phyloP scores from a whole-genome alignment of 1,140 invertebrate species.

The Homarus americanus region DNA sequence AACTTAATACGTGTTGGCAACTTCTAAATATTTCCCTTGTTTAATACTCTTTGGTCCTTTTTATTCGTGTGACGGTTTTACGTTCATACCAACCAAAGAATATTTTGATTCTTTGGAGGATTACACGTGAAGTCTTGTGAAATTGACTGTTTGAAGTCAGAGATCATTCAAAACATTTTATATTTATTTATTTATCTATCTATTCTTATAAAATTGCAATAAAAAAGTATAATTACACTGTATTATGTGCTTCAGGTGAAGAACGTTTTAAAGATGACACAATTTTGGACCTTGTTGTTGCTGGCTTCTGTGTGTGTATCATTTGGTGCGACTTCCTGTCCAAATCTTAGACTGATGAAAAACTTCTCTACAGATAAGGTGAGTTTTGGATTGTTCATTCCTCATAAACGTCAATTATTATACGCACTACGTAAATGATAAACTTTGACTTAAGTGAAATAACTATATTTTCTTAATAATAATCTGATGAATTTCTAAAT shows the following conservation, averaged over 20 bases:
- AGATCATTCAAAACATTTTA: not conserved
- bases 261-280: too few species aligned
- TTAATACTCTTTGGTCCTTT: too few species aligned
- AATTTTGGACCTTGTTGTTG: not conserved
- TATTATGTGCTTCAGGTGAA: too few species aligned
- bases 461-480: not conserved
- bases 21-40: too few species aligned
- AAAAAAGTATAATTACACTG: too few species aligned
- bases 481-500: not conserved
- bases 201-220: not conserved
- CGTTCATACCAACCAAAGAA: too few species aligned
- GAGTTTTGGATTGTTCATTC: not conserved
- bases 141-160: not conserved
- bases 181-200: not conserved
- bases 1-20: too few species aligned
- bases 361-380: slow-evolving; percentile 30
- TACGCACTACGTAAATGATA: not conserved
- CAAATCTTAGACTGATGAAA: not conserved
- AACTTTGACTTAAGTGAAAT: not conserved
- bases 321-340: not conserved
- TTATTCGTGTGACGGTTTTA: too few species aligned
- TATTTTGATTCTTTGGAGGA: too few species aligned
- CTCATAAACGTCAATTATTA: too few species aligned
- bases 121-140: too few species aligned
- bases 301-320: not conserved